Base-by-base conservation (phyloP, 2,113 vertebrate species). In the Callionymus lyra region DNA sequence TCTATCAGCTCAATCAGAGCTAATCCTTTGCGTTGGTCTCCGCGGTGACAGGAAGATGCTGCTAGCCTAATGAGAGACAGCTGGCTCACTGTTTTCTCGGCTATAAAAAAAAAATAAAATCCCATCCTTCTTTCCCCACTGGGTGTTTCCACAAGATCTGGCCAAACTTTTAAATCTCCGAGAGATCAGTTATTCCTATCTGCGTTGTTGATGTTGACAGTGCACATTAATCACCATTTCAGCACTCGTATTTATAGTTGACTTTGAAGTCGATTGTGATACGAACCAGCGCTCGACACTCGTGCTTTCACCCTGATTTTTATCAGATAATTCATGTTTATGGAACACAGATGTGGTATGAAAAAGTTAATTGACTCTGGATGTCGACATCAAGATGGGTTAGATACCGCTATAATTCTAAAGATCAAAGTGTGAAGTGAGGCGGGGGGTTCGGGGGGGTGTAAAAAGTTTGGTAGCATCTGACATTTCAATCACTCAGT, bases 41-140 rank as follows among this genome's bases (percentile, higher is more conserved):
- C 73, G 63, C 62, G 73, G 80, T 85, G 83, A 85, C 77, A 65
- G 59, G 58, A 80, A 77, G 78, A 86, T 79, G 79, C 75, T 82
- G 76, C 70, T 69, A 63, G 57, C 47, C 69, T 86, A 87, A 87
- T 85, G 81, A 84, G 79, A 87, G 79, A 80, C 84, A 84, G 79
- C 81, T 85, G 80, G 77, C 68, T 70, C 52, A 52, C 49, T 65
- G 35, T 66, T 62, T 59, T 64, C 74, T 65, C 18, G 41, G n/a
- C n/a, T n/a, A n/a, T n/a, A n/a, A n/a, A n/a, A n/a, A n/a, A n/a
- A 54, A 62, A 63, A 68, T 49, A 39, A 32, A 57, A 51, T 59
- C 63, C 70, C 67, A 56, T 63, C 59, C 66, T 46, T 68, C 41
- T 44, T 9, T 47, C 65, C 56, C 56, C 63, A 65, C 53, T 3